Evolutionary conservation across 2,113 vertebrate genomes (phyloP), one percentile per base, ranked within the genome.

Genomic region (Bufo gargarizans): DNA sequence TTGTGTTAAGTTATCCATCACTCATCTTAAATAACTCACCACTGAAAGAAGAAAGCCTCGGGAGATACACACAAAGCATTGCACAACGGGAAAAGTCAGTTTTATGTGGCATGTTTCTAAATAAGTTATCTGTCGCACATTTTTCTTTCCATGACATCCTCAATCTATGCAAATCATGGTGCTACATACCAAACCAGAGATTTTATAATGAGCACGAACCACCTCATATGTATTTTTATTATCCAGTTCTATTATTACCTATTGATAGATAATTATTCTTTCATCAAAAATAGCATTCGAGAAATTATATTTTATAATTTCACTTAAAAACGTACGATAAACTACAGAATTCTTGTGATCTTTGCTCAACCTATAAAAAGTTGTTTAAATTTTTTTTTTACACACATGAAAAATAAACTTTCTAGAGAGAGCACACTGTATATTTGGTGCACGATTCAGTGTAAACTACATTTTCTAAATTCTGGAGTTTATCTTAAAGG

Each of bases 31-130:
- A 88, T 88, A 84, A 77, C 87, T 84, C 72, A n/a, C 87, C 67
- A 77, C 47, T 82, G 82, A 89, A 69, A 77, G 87, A 83, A 69
- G 56, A 65, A 89, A 69, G 82, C 78, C 74, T 55, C 87, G 4
- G 72, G 87, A 78, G 87, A 89, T 56, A 71, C 78, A 88, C 78
- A 74, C 78, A 82, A 82, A 88, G 84, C 80, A 89, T 61, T 33
- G 59, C 76, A 50, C 47, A 77, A 84, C 78, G 61, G 72, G 82
- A 87, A 87, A 87, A 87, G 86, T 47, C 76, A 4, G 47, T 87
- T 80, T 87, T 87, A 69, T 71, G 81, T 19, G 33, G 61, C 19
- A 50, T 67, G 85, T 79, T 87, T 58, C 77, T 71, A 69, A 86
- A 78, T 87, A 80, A 87, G 77, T 80, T 43, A 56, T 71, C 47